Evolutionary conservation across 1,140 invertebrate species (phyloP).

Genomic region (Drosophila triauraria): DNA sequence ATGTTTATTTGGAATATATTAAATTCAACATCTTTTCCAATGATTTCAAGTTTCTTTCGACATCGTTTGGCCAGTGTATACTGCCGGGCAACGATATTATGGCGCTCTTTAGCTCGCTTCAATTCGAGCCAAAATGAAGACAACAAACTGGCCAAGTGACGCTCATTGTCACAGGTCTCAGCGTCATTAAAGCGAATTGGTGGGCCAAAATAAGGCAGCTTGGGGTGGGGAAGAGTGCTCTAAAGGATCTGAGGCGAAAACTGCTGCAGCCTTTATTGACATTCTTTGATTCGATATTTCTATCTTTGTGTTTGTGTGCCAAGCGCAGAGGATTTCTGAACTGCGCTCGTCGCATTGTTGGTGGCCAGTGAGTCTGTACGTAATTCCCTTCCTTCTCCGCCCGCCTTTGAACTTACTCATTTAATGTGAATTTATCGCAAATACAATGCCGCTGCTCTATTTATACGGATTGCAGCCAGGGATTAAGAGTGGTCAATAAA

Average conservation of each 20-base stretch:
- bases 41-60: neutral
- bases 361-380: slow-evolving; percentile 43
- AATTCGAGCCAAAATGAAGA: slow-evolving; percentile 57
- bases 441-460: slow-evolving; percentile 61
- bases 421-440: slow-evolving; percentile 80
- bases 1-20: no score
- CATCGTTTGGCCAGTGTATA: slow-evolving; percentile 1
- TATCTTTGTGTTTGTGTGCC: slow-evolving; percentile 73
- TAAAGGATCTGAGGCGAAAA: slow-evolving; percentile 18
- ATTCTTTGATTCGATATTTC: slow-evolving; percentile 73
- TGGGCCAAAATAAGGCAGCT: slow-evolving; percentile 3
- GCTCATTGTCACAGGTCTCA: slow-evolving; percentile 53
- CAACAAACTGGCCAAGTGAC: slow-evolving; percentile 61
- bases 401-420: slow-evolving; percentile 26
- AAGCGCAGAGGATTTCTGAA: slow-evolving; percentile 68
- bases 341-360: slow-evolving; percentile 64
- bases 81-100: slow-evolving; percentile 16
- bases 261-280: slow-evolving; percentile 64
- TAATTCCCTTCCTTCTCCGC: slow-evolving; percentile 4
- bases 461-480: slow-evolving; percentile 22
- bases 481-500: slow-evolving; percentile 79
- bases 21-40: neutral
- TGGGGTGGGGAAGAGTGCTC: neutral
- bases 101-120: slow-evolving; percentile 16
- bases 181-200: slow-evolving; percentile 51